phyloP scores from a whole-genome alignment of 2,113 vertebrate species.

The Cettia cetti region DNA sequence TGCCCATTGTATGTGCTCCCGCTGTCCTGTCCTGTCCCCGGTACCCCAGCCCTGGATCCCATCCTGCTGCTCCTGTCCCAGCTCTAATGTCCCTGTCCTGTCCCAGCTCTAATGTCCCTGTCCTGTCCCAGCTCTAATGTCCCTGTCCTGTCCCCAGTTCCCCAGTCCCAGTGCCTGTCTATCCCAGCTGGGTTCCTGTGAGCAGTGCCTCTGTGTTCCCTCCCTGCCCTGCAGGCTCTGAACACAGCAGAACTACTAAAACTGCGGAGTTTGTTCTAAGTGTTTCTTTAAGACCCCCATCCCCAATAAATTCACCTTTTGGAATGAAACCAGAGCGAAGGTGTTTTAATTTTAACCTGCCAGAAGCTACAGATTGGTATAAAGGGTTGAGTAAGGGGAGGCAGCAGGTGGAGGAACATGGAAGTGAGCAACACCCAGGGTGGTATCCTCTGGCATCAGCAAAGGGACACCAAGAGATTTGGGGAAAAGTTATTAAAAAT shows the following conservation, averaged over 20 bases:
- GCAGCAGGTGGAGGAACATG: background rate
- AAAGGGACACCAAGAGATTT: background rate
- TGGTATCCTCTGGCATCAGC: background rate
- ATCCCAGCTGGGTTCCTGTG: rapidly evolving
- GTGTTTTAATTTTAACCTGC: background rate
- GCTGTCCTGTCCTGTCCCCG: background rate
- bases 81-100: too few relatives aligned
- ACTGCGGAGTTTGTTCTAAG: background rate
- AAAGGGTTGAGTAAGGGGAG: background rate
- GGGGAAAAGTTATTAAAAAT: background rate
- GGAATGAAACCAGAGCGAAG: background rate
- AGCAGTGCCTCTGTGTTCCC: too few relatives aligned
- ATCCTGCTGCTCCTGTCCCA: background rate
- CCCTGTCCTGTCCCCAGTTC: background rate
- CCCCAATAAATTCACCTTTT: background rate
- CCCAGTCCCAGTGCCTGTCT: background rate
- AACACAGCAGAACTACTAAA: rapidly evolving
- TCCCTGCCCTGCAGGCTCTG: background rate
- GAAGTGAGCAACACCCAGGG: background rate
- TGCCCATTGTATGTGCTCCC: background rate
- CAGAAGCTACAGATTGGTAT: rapidly evolving
- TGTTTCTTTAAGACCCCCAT: rapidly evolving
- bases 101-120: background rate
- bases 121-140: background rate
- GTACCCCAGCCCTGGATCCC: background rate